Evolutionary conservation across 2,888 invertebrate genomes (phyloP), one percentile per base, ranked within the genome.

Genomic region (Neria commutata): DNA sequence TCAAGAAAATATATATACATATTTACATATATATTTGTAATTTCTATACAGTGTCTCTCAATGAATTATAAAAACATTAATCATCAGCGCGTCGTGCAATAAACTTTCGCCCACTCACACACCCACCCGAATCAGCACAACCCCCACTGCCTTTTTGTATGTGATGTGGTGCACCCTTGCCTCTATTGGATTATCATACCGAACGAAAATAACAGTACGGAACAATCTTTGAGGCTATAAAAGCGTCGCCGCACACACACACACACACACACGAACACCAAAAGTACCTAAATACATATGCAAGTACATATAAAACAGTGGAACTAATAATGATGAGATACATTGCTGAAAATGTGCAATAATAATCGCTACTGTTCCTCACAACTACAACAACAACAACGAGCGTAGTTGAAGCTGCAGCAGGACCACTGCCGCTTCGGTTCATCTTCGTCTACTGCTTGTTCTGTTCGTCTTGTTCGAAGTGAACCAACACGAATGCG

Each of bases 291-390:
- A 40, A 40, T 14, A 19, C 21, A 19, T 33, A 49, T n/a, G n/a
- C n/a, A n/a, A n/a, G n/a, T n/a, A n/a, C n/a, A n/a, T n/a, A n/a
- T n/a, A n/a, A n/a, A n/a, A n/a, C n/a, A n/a, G n/a, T n/a, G n/a
- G 19, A 49, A 49, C 2, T 26, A 33, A 50, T 19, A 21, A 34
- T 23, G 21, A 17, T n/a, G 26, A 47, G 47, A 47, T 51, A 23
- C 6, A 21, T 51, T 33, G 34, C 33, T 33, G 54, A 60, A 63
- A 61, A 69, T 73, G 73, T 72, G 71, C 71, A 71, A 71, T 71
- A 74, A 70, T 51, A 54, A 59, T 24, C 37, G 40, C 14, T 47
- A 60, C 19, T 19, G 37, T 58, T 33, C 46, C 54, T 19, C 40
- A 45, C 16, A 40, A 23, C 55, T 37, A 6, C 53, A 54, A 50